These are phyloP conservation scores for Athalia rosae DNA, from an alignment of 2,888 invertebrate species.

Conservation along the genomic window DNA sequence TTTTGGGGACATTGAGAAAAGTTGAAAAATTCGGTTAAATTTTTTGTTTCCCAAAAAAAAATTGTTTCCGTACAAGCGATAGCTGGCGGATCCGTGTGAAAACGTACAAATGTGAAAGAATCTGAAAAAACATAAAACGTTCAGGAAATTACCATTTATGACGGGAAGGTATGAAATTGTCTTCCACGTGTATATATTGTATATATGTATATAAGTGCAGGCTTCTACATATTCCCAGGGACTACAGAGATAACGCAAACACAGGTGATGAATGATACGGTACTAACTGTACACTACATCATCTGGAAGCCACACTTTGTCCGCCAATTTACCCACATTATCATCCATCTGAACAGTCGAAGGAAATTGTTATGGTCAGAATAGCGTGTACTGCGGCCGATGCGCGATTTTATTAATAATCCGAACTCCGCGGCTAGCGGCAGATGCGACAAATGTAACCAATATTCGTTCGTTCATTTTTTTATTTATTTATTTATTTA, in stretches of 20 bases:
- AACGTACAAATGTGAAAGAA: background rate
- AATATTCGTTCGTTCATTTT: background rate
- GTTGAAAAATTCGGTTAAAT: too few relatives aligned
- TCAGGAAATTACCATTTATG: slow-evolving; percentile 43
- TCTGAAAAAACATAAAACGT: background rate
- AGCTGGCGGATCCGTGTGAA: background rate
- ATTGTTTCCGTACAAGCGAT: too few relatives aligned
- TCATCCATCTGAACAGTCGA: slow-evolving; percentile 34
- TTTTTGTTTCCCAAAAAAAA: too few relatives aligned
- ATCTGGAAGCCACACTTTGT: slow-evolving; percentile 44
- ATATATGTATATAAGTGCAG: background rate
- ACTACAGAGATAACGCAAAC: slow-evolving; percentile 32
- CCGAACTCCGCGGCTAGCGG: slow-evolving; percentile 7
- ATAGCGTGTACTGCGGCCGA: background rate
- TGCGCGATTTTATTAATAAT: slow-evolving; percentile 38
- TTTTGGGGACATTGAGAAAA: too few relatives aligned
- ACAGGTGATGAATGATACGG: slow-evolving; percentile 38
- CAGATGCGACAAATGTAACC: slow-evolving; percentile 18
- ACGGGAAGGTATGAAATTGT: slow-evolving; percentile 20
- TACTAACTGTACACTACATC: slow-evolving; percentile 35
- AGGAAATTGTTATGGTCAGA: background rate
- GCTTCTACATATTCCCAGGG: background rate
- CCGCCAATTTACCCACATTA: slow-evolving; percentile 42
- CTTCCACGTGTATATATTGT: slow-evolving; percentile 7
- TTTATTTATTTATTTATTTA: too few relatives aligned